phyloP scores from a whole-genome alignment of 2,113 vertebrate genomes.

The Platysternon megacephalum region DNA sequence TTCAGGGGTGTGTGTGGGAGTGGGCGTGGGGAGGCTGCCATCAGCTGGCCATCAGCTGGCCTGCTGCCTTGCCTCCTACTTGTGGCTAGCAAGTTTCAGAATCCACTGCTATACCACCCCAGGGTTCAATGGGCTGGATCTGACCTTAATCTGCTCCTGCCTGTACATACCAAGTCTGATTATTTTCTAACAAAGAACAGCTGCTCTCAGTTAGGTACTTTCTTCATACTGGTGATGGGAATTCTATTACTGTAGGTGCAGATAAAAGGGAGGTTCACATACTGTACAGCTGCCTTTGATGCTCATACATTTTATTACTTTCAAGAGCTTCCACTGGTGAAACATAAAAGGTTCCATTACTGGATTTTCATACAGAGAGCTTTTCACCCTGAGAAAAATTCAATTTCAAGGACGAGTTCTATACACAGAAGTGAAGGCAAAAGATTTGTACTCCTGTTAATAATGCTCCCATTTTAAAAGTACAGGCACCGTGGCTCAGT shows the following conservation, averaged over 20 bases:
- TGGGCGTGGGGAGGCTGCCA: too few species aligned
- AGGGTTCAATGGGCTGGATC: not conserved
- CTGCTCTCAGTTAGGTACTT: slow-evolving; percentile 14
- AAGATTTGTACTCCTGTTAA: not conserved
- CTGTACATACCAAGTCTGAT: not conserved
- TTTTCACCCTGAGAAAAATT: not conserved
- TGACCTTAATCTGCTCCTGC: not conserved
- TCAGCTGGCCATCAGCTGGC: not conserved
- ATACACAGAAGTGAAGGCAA: not conserved
- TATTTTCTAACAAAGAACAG: not conserved
- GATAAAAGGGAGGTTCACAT: not conserved
- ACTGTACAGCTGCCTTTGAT: not conserved
- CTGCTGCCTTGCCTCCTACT: not conserved
- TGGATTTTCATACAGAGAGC: not conserved
- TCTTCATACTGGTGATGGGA: not conserved
- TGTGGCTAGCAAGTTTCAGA: not conserved
- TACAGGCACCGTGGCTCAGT: not conserved
- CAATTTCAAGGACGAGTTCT: not conserved
- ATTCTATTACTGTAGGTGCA: not conserved
- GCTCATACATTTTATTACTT: not conserved
- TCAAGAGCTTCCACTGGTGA: not conserved
- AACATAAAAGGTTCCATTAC: slow-evolving; percentile 28
- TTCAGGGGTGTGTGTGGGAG: not conserved
- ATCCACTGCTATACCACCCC: not conserved
- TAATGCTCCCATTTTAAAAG: not conserved